Evolutionary conservation across 2,113 vertebrate genomes (phyloP), one percentile per base, ranked within the genome.

Genomic region (Oxyura jamaicensis): DNA sequence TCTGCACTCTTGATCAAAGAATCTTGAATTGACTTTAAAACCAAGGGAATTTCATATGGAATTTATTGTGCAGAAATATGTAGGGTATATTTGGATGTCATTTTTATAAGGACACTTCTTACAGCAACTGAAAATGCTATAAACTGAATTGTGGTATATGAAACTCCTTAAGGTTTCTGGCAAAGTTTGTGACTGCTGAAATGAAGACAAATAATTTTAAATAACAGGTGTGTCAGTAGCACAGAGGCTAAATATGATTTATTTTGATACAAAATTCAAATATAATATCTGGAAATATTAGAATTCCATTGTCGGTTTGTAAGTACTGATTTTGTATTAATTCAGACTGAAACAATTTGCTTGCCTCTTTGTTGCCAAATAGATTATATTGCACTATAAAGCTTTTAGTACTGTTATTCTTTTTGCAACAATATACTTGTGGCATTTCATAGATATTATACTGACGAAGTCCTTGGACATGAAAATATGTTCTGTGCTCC

Each of bases 11-110:
- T 69, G 31, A 89, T 88, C 44, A 86, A 79, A 92, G 86, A 89
- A 79, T 68, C 81, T 62, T 59, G 44, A 87, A 89, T 2, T 92
- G 50, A 89, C 62, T 95, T 96, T 66, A 85, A 92, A 94, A 58
- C 13, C 1, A 2, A 92, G 68, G 35, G 53, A 93, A 93, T 89
- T 88, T 93, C 35, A 19, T 87, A 60, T 18, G 13, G 53, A 94
- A 85, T 96, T 95, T 96, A 94, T 62, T 33, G 48, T 62, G 23
- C 59, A 91, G 69, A 83, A 92, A 93, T 76, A 90, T 48, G 44
- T 88, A 84, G 36, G 28, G 29, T 90, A 62, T 88, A 44, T 81
- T 89, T 88, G 33, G 66, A 33, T 79, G 58, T 80, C 17, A 72
- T 78, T 96, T 96, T 91, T 81, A 50, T 79, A 95, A 89, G 56